These are phyloP conservation scores for Lithobates sylvaticus DNA, from an alignment of 2,797 vertebrate species.

Conservation along the genomic window DNA sequence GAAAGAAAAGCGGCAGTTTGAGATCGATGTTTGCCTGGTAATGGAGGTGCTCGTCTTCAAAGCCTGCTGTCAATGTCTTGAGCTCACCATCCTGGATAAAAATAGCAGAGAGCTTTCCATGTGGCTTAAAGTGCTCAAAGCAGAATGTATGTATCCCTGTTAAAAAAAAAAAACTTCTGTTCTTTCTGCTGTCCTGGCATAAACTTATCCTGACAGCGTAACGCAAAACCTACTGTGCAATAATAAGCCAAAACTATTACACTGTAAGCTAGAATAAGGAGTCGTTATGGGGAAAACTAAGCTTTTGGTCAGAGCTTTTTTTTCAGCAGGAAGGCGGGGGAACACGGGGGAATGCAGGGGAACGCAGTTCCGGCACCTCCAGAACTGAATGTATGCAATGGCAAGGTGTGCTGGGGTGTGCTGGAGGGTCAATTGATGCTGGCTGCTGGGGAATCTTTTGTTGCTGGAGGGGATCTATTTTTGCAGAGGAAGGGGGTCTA, in stretches of 20 bases:
- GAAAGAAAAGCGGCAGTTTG: background rate
- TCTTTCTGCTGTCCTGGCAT: constrained; percentile 9
- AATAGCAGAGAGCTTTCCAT: constrained; percentile 14
- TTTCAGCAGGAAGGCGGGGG: no score
- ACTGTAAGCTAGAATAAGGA: no score
- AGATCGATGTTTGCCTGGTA: constrained; percentile 24
- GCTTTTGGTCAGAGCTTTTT: no score
- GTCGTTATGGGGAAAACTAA: no score
- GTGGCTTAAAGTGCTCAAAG: constrained; percentile 7
- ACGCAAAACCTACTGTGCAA: background rate
- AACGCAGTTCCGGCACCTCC: no score
- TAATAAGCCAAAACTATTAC: background rate
- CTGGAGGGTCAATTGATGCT: no score
- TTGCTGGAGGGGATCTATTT: no score
- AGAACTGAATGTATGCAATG: no score
- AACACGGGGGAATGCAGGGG: no score
- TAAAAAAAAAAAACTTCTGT: background rate
- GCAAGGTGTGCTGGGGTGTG: no score
- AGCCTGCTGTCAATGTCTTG: constrained; percentile 2
- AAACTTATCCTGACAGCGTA: background rate
- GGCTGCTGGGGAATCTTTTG: no score
- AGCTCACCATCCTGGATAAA: background rate
- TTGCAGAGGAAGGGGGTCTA: no score
- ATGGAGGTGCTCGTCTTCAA: constrained; percentile 27
- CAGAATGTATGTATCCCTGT: background rate